These are phyloP conservation scores for Pygathrix nemaeus DNA, from an alignment of 2,113 vertebrate species.

Conservation along the genomic window DNA sequence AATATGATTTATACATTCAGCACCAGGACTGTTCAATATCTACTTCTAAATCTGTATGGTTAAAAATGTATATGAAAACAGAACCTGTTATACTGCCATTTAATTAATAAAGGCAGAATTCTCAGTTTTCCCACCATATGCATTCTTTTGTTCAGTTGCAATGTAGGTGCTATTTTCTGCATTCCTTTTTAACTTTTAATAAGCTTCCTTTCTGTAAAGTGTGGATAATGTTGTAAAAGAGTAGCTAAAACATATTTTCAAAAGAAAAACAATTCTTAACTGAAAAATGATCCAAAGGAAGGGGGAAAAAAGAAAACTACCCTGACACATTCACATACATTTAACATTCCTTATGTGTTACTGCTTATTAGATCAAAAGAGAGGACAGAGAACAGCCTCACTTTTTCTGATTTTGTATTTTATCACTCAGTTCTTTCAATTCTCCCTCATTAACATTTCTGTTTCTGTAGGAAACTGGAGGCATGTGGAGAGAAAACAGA, in stretches of 20 bases:
- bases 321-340: neutral
- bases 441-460: neutral
- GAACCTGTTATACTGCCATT: constrained; percentile 53
- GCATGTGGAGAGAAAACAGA: neutral
- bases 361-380: neutral
- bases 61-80: constrained; percentile 63
- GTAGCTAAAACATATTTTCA: constrained; percentile 71
- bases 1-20: constrained; percentile 62
- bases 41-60: constrained; percentile 64
- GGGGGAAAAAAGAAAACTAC: neutral
- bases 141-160: constrained; percentile 63
- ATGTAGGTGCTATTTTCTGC: constrained; percentile 65
- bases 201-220: constrained; percentile 62
- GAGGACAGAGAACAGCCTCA: neutral
- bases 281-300: constrained; percentile 29
- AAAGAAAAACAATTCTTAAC: constrained; percentile 69
- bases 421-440: neutral
- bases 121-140: constrained; percentile 63
- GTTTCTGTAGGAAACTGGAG: neutral
- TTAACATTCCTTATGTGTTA: neutral
- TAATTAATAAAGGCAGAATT: constrained; percentile 69
- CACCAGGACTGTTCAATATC: constrained; percentile 25
- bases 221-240: constrained; percentile 69
- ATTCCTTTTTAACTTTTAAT: constrained; percentile 75
- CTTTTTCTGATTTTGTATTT: neutral